Evolutionary conservation across 2,888 invertebrate species (phyloP), one percentile per base, ranked within the genome.

Genomic region (Drosophila rubida): DNA sequence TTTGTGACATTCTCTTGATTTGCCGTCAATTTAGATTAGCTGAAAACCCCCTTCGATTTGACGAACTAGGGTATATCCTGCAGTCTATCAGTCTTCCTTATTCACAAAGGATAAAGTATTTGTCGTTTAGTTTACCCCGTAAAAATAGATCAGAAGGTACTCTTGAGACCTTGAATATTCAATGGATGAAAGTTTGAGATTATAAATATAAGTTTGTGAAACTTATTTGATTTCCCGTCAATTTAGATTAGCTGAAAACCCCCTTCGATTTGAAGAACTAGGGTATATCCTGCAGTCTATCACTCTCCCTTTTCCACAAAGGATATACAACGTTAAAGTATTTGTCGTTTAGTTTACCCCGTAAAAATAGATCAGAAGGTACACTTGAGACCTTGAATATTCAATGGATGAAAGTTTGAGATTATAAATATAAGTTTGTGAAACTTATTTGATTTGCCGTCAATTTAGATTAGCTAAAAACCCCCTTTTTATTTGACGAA

Each of bases 301-400:
- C 16, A 19, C 0, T 22, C 6, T 32, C 11, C 42, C 23, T 35
- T 61, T 37, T 19, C 16, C 30, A 9, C 45, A 22, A 35, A 16
- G 63, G 51, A 63, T 22, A 42, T 53, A 41, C 42, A 16, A 54
- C 37, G 25, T 54, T 22, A 45, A 64, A 75, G 57, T 64, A 60
- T 69, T 50, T 57, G 55, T 30, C 60, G 22, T 58, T 71, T 54
- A 53, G 41, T n/a, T n/a, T n/a, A n/a, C n/a, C n/a, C n/a, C n/a
- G n/a, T n/a, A n/a, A n/a, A n/a, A n/a, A n/a, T n/a, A n/a, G n/a
- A n/a, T n/a, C n/a, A n/a, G n/a, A n/a, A n/a, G n/a, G n/a, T n/a
- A n/a, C n/a, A n/a, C n/a, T n/a, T n/a, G n/a, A n/a, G n/a, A n/a
- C n/a, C n/a, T n/a, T n/a, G n/a, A n/a, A n/a, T n/a, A n/a, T n/a